Evolutionary conservation across 2,797 vertebrate species (phyloP).

Genomic region (Chrosomus eos): DNA sequence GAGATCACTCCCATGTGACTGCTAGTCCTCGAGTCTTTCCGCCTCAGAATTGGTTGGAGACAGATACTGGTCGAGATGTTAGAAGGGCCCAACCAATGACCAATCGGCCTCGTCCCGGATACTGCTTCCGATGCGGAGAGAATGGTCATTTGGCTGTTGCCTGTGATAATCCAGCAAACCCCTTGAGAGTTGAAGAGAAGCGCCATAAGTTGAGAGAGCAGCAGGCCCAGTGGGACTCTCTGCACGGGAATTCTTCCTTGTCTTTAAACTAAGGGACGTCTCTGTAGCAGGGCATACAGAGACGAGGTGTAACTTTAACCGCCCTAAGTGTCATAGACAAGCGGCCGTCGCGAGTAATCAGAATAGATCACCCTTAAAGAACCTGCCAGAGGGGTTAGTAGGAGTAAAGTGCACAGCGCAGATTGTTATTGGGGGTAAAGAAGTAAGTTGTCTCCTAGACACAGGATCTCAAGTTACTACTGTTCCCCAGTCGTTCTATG

Average conservation of each 20-base stretch:
- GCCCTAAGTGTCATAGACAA: too few species aligned
- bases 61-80: neutral
- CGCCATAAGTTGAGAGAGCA: neutral
- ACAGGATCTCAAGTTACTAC: too few species aligned
- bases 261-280: slow-evolving; percentile 14
- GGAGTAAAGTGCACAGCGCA: too few species aligned
- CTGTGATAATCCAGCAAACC: neutral
- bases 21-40: neutral
- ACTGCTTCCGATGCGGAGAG: neutral
- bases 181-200: neutral
- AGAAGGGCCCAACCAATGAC: neutral
- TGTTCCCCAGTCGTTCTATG: too few species aligned
- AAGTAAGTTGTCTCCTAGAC: too few species aligned
- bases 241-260: neutral
- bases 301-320: too few species aligned
- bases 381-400: too few species aligned
- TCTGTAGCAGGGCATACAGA: too few species aligned
- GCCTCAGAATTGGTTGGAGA: neutral
- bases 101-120: too few species aligned
- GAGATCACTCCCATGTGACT: neutral
- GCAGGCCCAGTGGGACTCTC: neutral
- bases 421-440: too few species aligned
- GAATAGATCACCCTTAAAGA: too few species aligned
- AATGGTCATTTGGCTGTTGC: neutral
- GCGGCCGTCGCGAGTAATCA: too few species aligned